These are phyloP conservation scores for Thinocorus orbignyianus DNA, from an alignment of 2,113 vertebrate genomes.

Conservation along the genomic window DNA sequence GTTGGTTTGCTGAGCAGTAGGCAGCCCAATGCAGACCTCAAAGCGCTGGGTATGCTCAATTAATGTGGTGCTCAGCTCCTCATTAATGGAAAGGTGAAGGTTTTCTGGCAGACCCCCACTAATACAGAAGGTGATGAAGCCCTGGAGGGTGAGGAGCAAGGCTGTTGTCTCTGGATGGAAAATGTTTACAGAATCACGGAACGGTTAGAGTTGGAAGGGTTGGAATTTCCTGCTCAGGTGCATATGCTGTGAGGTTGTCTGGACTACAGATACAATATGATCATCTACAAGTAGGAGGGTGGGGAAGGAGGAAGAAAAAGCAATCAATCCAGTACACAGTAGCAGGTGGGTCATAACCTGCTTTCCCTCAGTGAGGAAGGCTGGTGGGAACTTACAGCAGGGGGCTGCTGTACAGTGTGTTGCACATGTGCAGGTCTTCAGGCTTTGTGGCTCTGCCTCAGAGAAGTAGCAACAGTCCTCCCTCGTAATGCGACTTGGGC, in stretches of 20 bases:
- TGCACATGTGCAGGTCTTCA: background rate
- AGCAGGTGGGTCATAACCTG: background rate
- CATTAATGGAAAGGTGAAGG: background rate
- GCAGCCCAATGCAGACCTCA: background rate
- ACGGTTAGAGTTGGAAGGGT: no score
- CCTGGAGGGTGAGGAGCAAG: background rate
- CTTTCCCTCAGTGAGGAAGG: background rate
- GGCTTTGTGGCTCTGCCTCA: background rate
- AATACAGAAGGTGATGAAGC: background rate
- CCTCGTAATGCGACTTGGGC: accelerated
- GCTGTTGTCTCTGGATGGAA: background rate
- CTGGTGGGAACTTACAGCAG: no score
- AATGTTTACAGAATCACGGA: background rate
- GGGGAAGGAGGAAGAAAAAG: background rate
- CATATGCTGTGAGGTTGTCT: background rate
- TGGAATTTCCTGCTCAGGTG: background rate
- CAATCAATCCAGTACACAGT: accelerated
- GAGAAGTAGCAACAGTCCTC: background rate
- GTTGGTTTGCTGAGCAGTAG: background rate
- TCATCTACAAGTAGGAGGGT: background rate
- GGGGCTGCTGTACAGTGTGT: accelerated
- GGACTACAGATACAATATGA: no score
- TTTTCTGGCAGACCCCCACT: background rate
- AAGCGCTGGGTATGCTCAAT: background rate
- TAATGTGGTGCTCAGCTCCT: background rate